These are phyloP conservation scores for Hymenochirus boettgeri DNA, from an alignment of 2,113 vertebrate species.

Conservation along the genomic window DNA sequence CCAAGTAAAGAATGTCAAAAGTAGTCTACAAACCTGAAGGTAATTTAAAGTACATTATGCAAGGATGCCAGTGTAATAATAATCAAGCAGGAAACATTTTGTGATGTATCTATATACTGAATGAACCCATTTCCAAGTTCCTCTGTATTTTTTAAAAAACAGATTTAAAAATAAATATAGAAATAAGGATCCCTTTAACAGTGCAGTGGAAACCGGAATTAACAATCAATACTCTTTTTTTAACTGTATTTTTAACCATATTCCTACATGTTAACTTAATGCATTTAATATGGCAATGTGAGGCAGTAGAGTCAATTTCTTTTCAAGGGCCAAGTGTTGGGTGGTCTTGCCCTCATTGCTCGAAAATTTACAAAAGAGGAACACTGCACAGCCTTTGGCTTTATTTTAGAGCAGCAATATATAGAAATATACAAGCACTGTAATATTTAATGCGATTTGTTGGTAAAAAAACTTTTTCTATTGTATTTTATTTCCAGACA, in stretches of 20 bases:
- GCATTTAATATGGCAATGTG: constrained; percentile 37
- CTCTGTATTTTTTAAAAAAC: too few relatives aligned
- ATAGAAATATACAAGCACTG: constrained; percentile 7
- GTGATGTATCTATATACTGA: not conserved
- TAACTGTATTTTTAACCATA: constrained; percentile 24
- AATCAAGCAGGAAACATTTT: not conserved
- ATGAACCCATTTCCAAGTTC: not conserved
- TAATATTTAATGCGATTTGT: constrained; percentile 26
- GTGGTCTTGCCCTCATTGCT: constrained; percentile 29
- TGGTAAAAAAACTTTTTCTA: not conserved
- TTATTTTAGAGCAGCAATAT: not conserved
- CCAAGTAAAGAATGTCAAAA: too few relatives aligned
- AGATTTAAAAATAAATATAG: too few relatives aligned
- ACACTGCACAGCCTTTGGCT: not conserved
- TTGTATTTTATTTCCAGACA: not conserved
- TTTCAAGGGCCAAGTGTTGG: constrained; percentile 20
- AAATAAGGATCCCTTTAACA: constrained; percentile 1
- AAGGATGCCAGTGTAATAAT: too few relatives aligned
- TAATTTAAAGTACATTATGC: too few relatives aligned
- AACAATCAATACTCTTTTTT: constrained; percentile 22
- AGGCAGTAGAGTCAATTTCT: constrained; percentile 32
- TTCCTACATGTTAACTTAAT: constrained; percentile 28
- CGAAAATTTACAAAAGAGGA: constrained; percentile 13
- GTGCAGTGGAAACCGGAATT: constrained; percentile 1
- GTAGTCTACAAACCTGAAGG: too few relatives aligned